Evolutionary conservation across 2,797 vertebrate species (phyloP).

Genomic region (Cirrhinus molitorella): DNA sequence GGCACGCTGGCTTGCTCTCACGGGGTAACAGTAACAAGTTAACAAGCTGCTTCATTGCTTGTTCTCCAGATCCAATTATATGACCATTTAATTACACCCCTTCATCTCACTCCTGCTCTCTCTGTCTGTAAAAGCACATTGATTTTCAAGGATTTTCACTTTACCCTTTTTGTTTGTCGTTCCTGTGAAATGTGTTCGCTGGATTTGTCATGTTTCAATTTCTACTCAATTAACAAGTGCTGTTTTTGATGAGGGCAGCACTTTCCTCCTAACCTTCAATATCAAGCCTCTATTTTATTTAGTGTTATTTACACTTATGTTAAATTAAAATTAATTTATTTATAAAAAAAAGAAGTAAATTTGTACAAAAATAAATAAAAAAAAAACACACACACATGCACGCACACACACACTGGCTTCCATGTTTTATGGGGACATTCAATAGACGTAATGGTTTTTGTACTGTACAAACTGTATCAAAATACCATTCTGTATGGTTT

Average conservation of each 20-base stretch:
- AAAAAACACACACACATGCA: too few species aligned
- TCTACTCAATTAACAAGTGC: not conserved
- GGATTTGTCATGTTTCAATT: not conserved
- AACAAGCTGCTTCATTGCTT: constrained; percentile 60
- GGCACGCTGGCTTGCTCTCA: constrained; percentile 2
- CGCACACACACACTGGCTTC: not conserved
- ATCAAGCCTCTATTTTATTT: not conserved
- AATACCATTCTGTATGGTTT: too few species aligned
- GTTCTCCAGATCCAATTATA: constrained; percentile 60
- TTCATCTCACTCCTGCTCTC: constrained; percentile 24
- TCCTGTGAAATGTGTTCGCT: not conserved
- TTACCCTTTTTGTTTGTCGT: constrained; percentile 8
- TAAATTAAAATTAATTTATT: constrained; percentile 17
- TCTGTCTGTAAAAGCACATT: constrained; percentile 49
- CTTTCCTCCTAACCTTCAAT: not conserved
- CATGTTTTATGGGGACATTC: not conserved
- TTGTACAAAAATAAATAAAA: too few species aligned
- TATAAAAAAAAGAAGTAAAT: not conserved
- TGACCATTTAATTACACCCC: constrained; percentile 57
- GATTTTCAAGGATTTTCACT: constrained; percentile 55
- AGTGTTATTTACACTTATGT: not conserved
- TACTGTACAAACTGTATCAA: not conserved
- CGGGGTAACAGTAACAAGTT: constrained; percentile 57
- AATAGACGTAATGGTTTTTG: not conserved
- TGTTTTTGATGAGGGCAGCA: not conserved